Evolutionary conservation across 2,888 invertebrate species (phyloP), one percentile per base, ranked within the genome.

Genomic region (Diadromus collaris): DNA sequence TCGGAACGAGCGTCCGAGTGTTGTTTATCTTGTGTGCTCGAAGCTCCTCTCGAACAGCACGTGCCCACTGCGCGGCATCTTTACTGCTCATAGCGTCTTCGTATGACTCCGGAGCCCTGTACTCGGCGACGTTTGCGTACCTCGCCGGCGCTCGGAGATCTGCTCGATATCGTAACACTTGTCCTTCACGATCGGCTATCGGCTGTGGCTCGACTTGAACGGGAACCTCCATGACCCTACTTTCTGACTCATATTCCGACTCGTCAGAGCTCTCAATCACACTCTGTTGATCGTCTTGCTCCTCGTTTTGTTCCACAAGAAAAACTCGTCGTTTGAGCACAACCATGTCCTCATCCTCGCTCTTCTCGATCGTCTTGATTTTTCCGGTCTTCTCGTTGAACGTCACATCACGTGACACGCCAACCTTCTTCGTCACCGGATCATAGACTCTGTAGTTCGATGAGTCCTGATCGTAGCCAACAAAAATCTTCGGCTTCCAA

Each of bases 391-490:
- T 63, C 19, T 65, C 73, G 24, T 73, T 60, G 48, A 73, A 73
- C 1, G 16, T n/a, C n/a, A 65, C 65, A 7, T 65, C 73, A 0
- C 73, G 32, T 13, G 58, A 60, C n/a, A 73, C 65, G 1, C 38
- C 13, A 2, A 70, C 54, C 1, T 34, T 29, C 46, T 70, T 65
- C 19, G 56, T 70, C 6, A 72, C 29, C 48, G 63, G 56, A 34
- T 78, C 64, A 9, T 78, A 71, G 9, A 82, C 82, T n/a, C n/a
- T 69, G 27, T 82, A 83, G 3, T 79, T 81, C 34, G 78, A 82
- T 0, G 76, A 63, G 7, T 83, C 58, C 1, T 73, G 67, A 51
- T 78, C 29, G 54, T 83, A 83, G 0, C 83, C 82, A 2, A 81
- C 68, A 29, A 84, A 78, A 9, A 84, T 68, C 32, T 51, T 27